phyloP scores from a whole-genome alignment of 2,888 invertebrate species.

The Drosophila acutilabella region DNA sequence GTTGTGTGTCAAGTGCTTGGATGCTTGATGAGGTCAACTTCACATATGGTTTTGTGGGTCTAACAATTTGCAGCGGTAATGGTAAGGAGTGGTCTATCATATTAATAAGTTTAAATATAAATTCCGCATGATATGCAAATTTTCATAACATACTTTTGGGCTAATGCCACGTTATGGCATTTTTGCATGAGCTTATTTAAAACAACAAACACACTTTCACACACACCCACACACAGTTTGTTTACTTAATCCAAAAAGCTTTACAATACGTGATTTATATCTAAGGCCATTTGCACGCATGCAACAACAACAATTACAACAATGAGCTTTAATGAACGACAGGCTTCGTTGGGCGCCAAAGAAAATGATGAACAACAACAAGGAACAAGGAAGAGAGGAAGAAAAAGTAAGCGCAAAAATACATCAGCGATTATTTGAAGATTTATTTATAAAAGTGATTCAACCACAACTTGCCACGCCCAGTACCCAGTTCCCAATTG shows the following conservation, averaged over 20 bases:
- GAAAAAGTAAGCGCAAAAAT: slow-evolving; percentile 19
- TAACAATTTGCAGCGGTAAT: slow-evolving; percentile 56
- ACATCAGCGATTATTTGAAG: slow-evolving; percentile 42
- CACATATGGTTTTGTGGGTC: slow-evolving; percentile 38
- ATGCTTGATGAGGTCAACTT: slow-evolving; percentile 57
- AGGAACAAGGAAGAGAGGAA: not conserved
- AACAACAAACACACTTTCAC: not conserved
- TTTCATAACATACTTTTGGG: slow-evolving; percentile 49
- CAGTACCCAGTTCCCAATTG: too few species aligned
- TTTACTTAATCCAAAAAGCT: slow-evolving; percentile 47
- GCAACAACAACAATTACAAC: slow-evolving; percentile 42
- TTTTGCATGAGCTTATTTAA: slow-evolving; percentile 26
- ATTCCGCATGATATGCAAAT: slow-evolving; percentile 68
- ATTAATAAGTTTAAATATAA: slow-evolving; percentile 61
- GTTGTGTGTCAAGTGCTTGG: slow-evolving; percentile 54
- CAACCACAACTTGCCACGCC: slow-evolving; percentile 36
- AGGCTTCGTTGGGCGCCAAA: slow-evolving; percentile 54
- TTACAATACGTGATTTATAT: slow-evolving; percentile 75
- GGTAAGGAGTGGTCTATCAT: slow-evolving; percentile 53
- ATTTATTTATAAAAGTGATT: slow-evolving; percentile 60
- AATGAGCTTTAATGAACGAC: slow-evolving; percentile 42
- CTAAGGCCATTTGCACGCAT: slow-evolving; percentile 74
- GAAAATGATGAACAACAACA: slow-evolving; percentile 20
- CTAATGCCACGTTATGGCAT: slow-evolving; percentile 49
- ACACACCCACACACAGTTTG: slow-evolving; percentile 21